Conservation (phyloP, 2,888 invertebrate species). For the Polyploca ridens region DNA sequence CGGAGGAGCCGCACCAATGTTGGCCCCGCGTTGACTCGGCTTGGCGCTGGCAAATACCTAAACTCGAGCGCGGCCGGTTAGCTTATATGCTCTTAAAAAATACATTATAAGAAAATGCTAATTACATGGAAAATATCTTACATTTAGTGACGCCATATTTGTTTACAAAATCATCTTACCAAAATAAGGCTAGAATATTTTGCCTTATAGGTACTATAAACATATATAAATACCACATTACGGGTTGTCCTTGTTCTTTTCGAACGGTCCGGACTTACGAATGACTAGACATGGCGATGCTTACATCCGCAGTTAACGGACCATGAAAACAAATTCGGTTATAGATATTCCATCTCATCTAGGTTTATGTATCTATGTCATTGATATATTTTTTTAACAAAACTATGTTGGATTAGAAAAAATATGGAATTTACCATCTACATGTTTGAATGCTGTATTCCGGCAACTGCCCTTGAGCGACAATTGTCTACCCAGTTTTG, state of each 20-base stretch:
- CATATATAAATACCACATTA: not conserved
- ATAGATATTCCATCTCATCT: not conserved
- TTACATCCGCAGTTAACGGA: not conserved
- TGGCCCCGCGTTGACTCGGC: too few relatives aligned
- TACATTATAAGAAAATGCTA: too few relatives aligned
- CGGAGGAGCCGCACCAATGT: too few relatives aligned
- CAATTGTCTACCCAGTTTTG: too few relatives aligned
- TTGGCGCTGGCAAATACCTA: too few relatives aligned
- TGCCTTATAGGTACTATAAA: not conserved
- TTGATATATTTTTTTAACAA: not conserved
- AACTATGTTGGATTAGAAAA: not conserved
- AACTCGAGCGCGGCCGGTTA: too few relatives aligned
- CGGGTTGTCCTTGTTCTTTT: not conserved
- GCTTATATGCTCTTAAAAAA: too few relatives aligned
- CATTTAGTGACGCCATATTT: not conserved
- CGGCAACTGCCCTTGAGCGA: too few relatives aligned
- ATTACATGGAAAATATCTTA: too few relatives aligned
- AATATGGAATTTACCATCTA: too few relatives aligned
- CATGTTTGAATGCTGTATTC: too few relatives aligned
- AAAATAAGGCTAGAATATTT: too few relatives aligned
- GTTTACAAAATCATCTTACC: not conserved
- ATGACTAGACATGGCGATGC: not conserved
- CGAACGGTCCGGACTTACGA: not conserved
- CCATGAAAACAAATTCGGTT: constrained; percentile 1
- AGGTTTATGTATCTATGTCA: not conserved